Base-by-base conservation (phyloP, 2,113 vertebrate species). In the Lagenorhynchus albirostris region DNA sequence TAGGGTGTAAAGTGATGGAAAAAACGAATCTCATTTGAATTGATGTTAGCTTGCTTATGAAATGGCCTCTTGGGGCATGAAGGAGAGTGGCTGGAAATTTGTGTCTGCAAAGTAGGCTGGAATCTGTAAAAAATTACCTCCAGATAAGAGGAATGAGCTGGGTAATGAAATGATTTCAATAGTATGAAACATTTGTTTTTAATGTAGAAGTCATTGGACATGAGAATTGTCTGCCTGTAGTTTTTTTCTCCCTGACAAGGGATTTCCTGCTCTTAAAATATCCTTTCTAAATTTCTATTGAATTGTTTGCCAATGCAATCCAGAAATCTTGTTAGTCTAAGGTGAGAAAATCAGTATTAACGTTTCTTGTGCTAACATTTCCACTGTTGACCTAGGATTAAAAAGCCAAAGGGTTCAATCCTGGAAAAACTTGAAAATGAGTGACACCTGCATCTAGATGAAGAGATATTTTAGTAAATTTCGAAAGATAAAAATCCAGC, bases 51-150 rank as follows among this genome's bases (percentile, higher is more conserved):
- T 98, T 94, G 96, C 89, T 97, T 98, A 96, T 73, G 84, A 98
- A 98, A 98, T 95, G 97, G 97, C 63, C 97, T 98, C 97, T 95
- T 95, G 97, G 96, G 96, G 50, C 95, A 97, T 93, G 87, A n/a
- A 76, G 96, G 71, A 68, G 92, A 97, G 94, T 98, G 95, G 91
- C 92, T 98, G 96, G 97, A 97, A 98, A 98, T 95, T 96, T 96
- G 95, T 79, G 95, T 98, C 98, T 98, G 96, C 82, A 97, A 97
- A 98, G 50, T 58, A 98, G 98, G 94, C 96, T 97, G 97, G 90
- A 98, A 98, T 98, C 98, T 99, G 98, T 98, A 98, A 98, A 97
- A 98, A 98, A 98, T 98, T 98, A 98, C 95, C 92, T 98, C 97
- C 98, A 98, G 97, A 98, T 98, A 98, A 98, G 96, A 97, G 97